A percentile compares a stretch with the other conserved stretches of the same genome.
Evolutionary conservation across 92 coral and sea anemone species (phyloP).

Genomic region (Epizoanthus illoricatus): DNA sequence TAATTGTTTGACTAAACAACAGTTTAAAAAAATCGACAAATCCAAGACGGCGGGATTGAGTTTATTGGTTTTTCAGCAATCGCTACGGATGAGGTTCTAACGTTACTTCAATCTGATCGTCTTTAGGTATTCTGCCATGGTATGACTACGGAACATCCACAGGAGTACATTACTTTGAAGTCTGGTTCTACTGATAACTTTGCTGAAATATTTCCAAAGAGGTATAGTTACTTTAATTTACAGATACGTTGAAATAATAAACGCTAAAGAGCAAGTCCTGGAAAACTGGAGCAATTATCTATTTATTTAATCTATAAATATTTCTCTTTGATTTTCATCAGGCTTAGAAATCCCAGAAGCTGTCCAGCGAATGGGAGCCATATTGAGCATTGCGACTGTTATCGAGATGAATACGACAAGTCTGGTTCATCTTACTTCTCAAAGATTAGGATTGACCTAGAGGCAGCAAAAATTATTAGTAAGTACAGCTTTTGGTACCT

Average conservation of each 20-base stretch:
- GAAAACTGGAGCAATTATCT: too few relatives aligned
- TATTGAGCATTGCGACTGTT: constrained; percentile 75
- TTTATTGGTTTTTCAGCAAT: not conserved
- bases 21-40: not conserved
- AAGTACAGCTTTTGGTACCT: constrained; percentile 25
- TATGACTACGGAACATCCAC: constrained; percentile 84
- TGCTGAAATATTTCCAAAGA: constrained; percentile 90
- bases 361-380: constrained; percentile 82
- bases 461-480: constrained; percentile 77
- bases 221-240: constrained; percentile 41
- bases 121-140: constrained; percentile 90
- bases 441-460: constrained; percentile 76
- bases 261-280: too few relatives aligned
- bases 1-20: too few relatives aligned
- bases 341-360: constrained; percentile 67
- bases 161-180: constrained; percentile 83
- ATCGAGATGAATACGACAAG: constrained; percentile 59
- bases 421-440: constrained; percentile 93
- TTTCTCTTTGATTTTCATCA: constrained; percentile 23
- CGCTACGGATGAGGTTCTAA: not conserved
- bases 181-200: constrained; percentile 78
- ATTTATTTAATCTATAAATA: not conserved
- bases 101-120: not conserved
- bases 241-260: not conserved
- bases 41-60: not conserved